A percentile compares a stretch with the other conserved stretches of the same genome.
Evolutionary conservation across 2,888 invertebrate genomes (phyloP).

Genomic region (Platycheirus albimanus): DNA sequence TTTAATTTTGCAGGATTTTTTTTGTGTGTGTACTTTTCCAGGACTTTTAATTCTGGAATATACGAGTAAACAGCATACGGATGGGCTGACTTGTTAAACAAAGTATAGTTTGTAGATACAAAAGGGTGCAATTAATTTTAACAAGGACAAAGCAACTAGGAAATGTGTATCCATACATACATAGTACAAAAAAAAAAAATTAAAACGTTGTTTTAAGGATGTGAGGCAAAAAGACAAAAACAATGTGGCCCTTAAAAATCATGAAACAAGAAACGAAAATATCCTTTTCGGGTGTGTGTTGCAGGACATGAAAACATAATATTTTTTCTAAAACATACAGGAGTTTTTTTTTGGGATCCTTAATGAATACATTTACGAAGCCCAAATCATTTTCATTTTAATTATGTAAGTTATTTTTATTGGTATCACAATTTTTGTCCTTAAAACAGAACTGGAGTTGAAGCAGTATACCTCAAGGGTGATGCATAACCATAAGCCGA

Average conservation of each 20-base stretch:
- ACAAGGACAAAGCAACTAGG: not conserved
- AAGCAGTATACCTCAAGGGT: slow-evolving; percentile 13
- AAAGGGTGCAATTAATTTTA: slow-evolving; percentile 22
- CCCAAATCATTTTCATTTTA: too few species aligned
- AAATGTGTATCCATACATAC: too few species aligned
- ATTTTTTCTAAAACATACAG: too few species aligned
- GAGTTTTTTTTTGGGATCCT: too few species aligned
- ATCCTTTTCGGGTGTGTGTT: too few species aligned
- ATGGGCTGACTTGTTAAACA: slow-evolving; percentile 2
- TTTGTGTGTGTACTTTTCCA: not conserved
- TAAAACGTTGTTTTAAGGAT: not conserved
- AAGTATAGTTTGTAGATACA: not conserved
- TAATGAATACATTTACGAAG: too few species aligned
- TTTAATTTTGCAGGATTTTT: not conserved
- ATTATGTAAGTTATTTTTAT: too few species aligned
- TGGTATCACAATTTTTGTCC: too few species aligned
- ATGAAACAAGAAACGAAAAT: too few species aligned
- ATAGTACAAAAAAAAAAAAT: not conserved
- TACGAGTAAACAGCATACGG: not conserved
- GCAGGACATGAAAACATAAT: too few species aligned
- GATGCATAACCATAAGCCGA: slow-evolving; percentile 25
- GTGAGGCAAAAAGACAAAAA: not conserved
- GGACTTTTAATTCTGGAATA: not conserved
- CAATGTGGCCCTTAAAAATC: too few species aligned
- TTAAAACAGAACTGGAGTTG: slow-evolving; percentile 24